Conservation (phyloP, 2,797 vertebrate species). For the Momotus momota region DNA sequence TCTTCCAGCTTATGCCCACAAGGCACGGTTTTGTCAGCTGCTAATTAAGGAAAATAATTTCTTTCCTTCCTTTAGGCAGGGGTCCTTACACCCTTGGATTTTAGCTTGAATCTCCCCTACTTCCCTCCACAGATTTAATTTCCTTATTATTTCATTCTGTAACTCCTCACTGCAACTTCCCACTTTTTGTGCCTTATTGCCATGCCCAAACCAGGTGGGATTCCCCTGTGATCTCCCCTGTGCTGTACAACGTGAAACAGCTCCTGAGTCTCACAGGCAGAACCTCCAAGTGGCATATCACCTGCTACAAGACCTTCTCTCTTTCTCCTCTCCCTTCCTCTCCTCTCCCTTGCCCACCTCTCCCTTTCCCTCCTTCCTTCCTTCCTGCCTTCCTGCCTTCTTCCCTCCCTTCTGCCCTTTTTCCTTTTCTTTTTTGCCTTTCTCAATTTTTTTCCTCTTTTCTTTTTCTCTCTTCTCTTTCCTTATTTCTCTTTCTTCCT, state of each 20-base stretch:
- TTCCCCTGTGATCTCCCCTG: background rate
- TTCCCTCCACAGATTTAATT: background rate
- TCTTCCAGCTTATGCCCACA: background rate
- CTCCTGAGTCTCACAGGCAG: background rate
- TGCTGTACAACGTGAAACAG: background rate
- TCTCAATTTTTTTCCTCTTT: no score
- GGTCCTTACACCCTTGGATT: background rate
- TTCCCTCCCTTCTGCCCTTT: background rate
- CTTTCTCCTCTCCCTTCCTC: no score
- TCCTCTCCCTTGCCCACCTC: no score
- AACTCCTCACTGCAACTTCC: background rate
- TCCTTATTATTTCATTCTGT: background rate
- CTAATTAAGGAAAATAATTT: constrained; percentile 52
- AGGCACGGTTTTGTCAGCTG: constrained; percentile 23
- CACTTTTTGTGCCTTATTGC: background rate
- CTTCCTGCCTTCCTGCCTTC: rapidly evolving
- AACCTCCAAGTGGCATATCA: background rate
- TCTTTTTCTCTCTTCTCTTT: no score
- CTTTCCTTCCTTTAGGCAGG: constrained; percentile 15
- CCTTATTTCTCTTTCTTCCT: no score
- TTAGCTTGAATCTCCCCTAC: background rate
- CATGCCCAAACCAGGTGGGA: background rate
- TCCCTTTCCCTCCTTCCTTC: background rate
- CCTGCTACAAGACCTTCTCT: background rate
- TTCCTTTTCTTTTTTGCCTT: no score